A percentile compares a stretch with the other conserved stretches of the same genome.
phyloP scores from a whole-genome alignment of 2,888 invertebrate genomes.

The Congeria kusceri region DNA sequence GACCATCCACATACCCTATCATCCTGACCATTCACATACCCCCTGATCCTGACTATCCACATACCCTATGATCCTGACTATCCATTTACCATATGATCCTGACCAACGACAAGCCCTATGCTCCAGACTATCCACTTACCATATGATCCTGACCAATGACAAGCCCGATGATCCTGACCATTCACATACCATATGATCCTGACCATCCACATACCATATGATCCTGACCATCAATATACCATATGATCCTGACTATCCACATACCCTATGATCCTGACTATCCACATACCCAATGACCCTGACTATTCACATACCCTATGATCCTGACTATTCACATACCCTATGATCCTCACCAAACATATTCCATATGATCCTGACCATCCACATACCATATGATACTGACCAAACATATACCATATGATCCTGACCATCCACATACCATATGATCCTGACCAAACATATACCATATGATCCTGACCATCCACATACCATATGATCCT shows the following conservation, averaged over 20 bases:
- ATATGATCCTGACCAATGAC: constrained; percentile 94
- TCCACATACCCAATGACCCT: constrained; percentile 91
- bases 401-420: constrained; percentile 91
- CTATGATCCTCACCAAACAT: constrained; percentile 92
- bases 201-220: constrained; percentile 91
- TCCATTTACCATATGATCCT: constrained; percentile 91
- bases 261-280: constrained; percentile 94
- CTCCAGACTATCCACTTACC: too few species aligned
- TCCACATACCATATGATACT: constrained; percentile 91
- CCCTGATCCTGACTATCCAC: constrained; percentile 92
- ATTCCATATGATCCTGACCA: constrained; percentile 94
- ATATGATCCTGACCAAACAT: constrained; percentile 92
- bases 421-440: constrained; percentile 91
- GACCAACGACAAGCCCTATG: too few species aligned
- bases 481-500: constrained; percentile 91
- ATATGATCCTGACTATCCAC: too few species aligned
- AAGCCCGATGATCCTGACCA: too few species aligned
- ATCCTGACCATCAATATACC: too few species aligned
- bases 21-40: constrained; percentile 91
- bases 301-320: constrained; percentile 91
- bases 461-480: constrained; percentile 94
- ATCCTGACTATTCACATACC: constrained; percentile 91
- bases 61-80: constrained; percentile 94
- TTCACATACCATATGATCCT: constrained; percentile 91
- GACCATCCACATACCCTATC: constrained; percentile 91